Conservation (phyloP, 2,888 invertebrate genomes). For the Penaeus monodon region DNA sequence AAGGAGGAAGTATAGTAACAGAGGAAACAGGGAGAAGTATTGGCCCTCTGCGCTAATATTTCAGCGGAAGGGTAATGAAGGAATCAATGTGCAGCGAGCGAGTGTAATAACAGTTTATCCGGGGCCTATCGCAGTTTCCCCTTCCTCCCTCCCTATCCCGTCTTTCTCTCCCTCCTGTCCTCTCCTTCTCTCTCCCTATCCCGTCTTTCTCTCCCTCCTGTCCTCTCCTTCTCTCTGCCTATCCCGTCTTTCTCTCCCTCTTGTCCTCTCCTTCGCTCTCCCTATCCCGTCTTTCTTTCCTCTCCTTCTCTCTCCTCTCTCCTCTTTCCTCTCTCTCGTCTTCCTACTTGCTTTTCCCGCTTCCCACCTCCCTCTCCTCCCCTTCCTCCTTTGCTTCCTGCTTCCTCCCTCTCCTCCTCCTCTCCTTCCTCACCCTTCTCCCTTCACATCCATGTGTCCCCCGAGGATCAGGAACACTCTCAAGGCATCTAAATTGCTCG, state of each 20-base stretch:
- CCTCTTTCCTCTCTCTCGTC: neutral
- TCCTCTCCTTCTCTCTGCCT: neutral
- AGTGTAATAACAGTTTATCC: slow-evolving; percentile 48
- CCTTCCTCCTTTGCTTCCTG: no score
- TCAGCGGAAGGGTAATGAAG: slow-evolving; percentile 41
- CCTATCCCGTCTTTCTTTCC: slow-evolving; percentile 7
- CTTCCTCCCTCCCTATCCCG: neutral
- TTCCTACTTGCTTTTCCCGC: neutral
- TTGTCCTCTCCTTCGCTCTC: neutral
- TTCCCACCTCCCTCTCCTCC: no score
- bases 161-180: neutral
- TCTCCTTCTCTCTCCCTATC: no score
- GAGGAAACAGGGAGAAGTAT: slow-evolving; percentile 2
- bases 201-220: neutral
- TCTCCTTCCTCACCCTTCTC: no score
- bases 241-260: neutral
- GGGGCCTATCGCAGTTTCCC: slow-evolving; percentile 5
- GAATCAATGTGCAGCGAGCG: slow-evolving; percentile 42
- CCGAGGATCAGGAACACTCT: no score
- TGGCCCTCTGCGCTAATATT: slow-evolving; percentile 30
- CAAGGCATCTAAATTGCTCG: no score
- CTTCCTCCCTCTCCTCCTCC: no score
- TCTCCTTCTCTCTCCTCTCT: slow-evolving; percentile 21
- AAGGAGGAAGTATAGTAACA: neutral
- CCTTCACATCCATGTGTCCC: no score